Evolutionary conservation across 2,797 vertebrate genomes (phyloP), one percentile per base, ranked within the genome.

Genomic region (Salarias fasciatus): DNA sequence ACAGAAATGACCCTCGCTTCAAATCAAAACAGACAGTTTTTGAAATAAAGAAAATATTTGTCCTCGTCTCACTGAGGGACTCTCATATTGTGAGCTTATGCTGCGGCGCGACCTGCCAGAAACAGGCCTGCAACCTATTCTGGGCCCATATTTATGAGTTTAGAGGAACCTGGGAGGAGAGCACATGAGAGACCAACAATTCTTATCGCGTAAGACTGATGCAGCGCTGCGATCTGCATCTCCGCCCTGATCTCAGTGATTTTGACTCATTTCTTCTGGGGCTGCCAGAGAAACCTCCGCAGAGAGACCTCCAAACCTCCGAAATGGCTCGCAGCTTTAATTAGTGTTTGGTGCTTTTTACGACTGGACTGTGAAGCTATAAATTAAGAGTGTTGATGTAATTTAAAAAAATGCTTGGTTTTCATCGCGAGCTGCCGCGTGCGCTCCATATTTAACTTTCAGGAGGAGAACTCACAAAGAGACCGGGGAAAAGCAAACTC

Each of bases 111-210:
- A 47, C 42, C 33, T 68, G 54, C 75, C 79, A 75, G 61, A 61
- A 42, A 29, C 40, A 62, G 60, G 79, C 45, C 83, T 80, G 76
- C 62, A 58, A 77, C 64, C 42, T 69, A 70, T 80, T 84, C 69
- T 41, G 15, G 30, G 14, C 56, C 52, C 31, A 3, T 31, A 41
- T 1, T 49, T 52, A 5, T 4, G 46, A n/a, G 37, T 65, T 18
- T 60, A 38, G 52, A n/a, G n/a, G n/a, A n/a, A n/a, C n/a, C n/a
- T n/a, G n/a, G 55, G 65, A 53, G 38, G 14, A 62, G 65, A 69
- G 58, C 18, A 3, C 18, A 24, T 24, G 18, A 24, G 18, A 24
- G 18, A 24, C 18, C 3, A 81, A 58, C 61, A 70, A 77, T 75
- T 67, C 31, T 72, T 60, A 63, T 80, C 57, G 80, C 60, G 47